Base-by-base conservation (phyloP, 2,797 vertebrate genomes). In the Amazonetta brasiliensis region DNA sequence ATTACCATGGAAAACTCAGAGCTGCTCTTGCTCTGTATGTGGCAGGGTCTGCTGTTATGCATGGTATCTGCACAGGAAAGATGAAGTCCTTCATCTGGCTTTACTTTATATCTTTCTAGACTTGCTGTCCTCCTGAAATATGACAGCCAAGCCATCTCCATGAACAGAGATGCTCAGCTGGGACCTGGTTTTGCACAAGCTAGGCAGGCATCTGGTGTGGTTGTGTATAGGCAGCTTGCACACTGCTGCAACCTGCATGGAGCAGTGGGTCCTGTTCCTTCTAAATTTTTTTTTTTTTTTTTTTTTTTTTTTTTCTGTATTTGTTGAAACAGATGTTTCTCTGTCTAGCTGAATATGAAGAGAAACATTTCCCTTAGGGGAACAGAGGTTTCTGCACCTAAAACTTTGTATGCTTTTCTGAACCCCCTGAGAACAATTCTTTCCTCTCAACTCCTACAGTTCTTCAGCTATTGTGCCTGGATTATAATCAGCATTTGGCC, bases 401-500 rank as follows among this genome's bases (percentile, higher is more conserved):
- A 87, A 77, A 63, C 48, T 48, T 87, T 73, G 39, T 48, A 48
- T 35, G 14, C 56, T 84, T 80, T 83, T 86, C 79, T 84, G 67
- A 84, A 91, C 95, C 90, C 37, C 69, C 46, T 1, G 0, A 0
- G 58, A 67, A 37, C 23, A 63, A 9, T 41, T 76, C 76, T 87
- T 80, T 13, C 59, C 43, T 86, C 63, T 83, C 37, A 35, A 20
- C 14, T 58, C 67, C 73, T 81, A 20, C 54, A 68, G 52, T 19
- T 81, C 41, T 87, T 86, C 66, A 78, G 9, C 76, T 56, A 12
- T 59, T 72, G 56, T 80, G 66, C 69, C 82, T 66, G 87, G 72
- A 16, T 92, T 89, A 37, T 78, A 86, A 79, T 73, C 83, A 90
- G n/a, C 79, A 91, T 73, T 80, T 94, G 91, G 85, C 91, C 85